phyloP scores from a whole-genome alignment of 2,113 vertebrate species.

The Poecile atricapillus region DNA sequence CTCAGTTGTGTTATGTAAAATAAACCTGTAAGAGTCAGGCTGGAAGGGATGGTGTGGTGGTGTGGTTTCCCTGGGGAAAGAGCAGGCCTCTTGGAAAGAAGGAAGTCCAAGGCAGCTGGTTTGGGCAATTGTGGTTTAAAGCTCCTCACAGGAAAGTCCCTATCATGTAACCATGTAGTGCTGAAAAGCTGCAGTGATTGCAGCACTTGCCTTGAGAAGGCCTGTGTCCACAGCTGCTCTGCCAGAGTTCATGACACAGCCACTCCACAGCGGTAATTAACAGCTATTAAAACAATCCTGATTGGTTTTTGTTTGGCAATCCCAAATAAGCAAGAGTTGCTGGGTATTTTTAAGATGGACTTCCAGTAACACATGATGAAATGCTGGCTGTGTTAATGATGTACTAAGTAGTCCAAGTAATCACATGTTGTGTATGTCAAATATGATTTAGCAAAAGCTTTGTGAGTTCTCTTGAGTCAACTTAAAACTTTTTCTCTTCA shows the following conservation, averaged over 20 bases:
- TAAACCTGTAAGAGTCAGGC: background rate
- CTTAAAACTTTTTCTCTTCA: background rate
- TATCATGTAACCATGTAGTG: fast-evolving
- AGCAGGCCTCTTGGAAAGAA: background rate
- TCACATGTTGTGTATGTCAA: background rate
- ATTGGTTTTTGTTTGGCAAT: background rate
- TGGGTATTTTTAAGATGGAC: background rate
- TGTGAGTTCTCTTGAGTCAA: background rate
- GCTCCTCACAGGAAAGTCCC: background rate
- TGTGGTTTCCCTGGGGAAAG: background rate
- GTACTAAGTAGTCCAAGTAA: background rate
- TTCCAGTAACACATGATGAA: background rate
- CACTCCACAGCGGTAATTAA: background rate
- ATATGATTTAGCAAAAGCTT: background rate
- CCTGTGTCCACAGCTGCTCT: background rate
- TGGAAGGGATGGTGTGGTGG: background rate
- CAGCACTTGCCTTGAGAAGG: background rate
- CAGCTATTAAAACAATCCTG: background rate
- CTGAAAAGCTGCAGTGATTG: background rate
- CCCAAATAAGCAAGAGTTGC: background rate
- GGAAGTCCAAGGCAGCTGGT: background rate
- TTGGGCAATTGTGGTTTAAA: background rate
- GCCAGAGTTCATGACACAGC: background rate
- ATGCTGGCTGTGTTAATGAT: background rate
- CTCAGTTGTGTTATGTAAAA: background rate